phyloP scores from a whole-genome alignment of 53 echinoderm and acorn worm genomes.

The Luidia sarsii region DNA sequence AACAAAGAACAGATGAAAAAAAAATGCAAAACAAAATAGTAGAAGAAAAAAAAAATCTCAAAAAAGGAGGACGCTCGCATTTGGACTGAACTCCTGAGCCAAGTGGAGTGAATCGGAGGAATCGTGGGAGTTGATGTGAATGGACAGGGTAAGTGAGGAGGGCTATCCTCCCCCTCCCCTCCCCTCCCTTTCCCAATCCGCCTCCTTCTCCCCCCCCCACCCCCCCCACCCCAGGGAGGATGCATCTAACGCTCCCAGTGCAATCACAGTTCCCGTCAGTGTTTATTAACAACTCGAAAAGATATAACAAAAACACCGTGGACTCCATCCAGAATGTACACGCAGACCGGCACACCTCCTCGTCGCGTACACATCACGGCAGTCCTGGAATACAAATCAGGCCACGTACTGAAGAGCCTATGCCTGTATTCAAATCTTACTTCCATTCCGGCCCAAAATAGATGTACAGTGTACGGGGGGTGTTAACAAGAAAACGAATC shows the following conservation, averaged over 20 bases:
- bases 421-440: no score
- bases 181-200: no score
- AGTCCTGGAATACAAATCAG: slow-evolving; percentile 27
- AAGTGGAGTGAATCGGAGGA: neutral
- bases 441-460: slow-evolving; percentile 6
- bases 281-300: slow-evolving; percentile 42
- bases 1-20: no score
- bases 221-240: no score
- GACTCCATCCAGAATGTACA: no score
- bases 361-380: slow-evolving; percentile 4
- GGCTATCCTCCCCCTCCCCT: neutral
- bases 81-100: neutral
- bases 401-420: neutral
- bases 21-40: neutral
- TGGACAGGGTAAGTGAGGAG: slow-evolving; percentile 5
- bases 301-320: no score
- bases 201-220: no score
- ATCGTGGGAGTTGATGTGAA: neutral
- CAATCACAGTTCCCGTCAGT: neutral
- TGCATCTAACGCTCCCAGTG: neutral
- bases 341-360: slow-evolving; percentile 17
- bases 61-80: neutral
- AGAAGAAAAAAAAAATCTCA: neutral
- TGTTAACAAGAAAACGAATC: no score
- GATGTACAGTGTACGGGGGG: neutral